Conservation (phyloP, 2,113 vertebrate species). For the Pavo muticus region DNA sequence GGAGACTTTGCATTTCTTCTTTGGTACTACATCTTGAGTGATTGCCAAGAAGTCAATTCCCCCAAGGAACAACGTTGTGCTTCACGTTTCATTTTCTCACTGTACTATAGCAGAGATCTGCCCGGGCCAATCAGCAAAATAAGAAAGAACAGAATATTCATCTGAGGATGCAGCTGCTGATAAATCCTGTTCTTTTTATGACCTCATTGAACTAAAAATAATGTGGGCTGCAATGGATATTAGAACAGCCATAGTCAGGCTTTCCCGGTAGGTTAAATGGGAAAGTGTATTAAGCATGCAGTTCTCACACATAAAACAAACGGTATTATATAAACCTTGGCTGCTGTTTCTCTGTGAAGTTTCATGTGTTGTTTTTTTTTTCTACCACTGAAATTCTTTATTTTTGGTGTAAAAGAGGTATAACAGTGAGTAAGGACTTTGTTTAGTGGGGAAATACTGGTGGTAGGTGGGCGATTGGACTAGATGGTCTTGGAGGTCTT, state of each 20-base stretch:
- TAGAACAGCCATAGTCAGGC: slow-evolving; percentile 19
- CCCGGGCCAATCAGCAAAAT: slow-evolving; percentile 44
- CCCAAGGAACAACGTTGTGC: slow-evolving; percentile 24
- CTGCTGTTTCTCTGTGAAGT: neutral
- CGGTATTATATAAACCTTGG: neutral
- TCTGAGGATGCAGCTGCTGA: slow-evolving; percentile 35
- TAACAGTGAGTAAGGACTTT: neutral
- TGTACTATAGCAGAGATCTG: slow-evolving; percentile 30
- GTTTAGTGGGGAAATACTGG: too few species aligned
- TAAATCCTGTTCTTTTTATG: neutral
- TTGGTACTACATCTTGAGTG: neutral
- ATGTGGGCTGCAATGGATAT: slow-evolving; percentile 13
- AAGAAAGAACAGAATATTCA: slow-evolving; percentile 33
- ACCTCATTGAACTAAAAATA: slow-evolving; percentile 52
- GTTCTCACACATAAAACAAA: neutral
- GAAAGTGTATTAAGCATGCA: neutral
- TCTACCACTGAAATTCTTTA: neutral
- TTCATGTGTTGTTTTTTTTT: neutral
- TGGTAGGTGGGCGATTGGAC: too few species aligned
- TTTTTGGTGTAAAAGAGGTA: neutral
- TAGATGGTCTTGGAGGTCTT: too few species aligned
- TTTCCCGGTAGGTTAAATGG: neutral
- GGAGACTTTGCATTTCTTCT: neutral
- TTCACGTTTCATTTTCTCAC: slow-evolving; percentile 36
- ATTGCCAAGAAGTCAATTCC: slow-evolving; percentile 3